Evolutionary conservation across 53 echinoderm and acorn worm species (phyloP), one percentile per base, ranked within the genome.

Genomic region (Arbacia lixula): DNA sequence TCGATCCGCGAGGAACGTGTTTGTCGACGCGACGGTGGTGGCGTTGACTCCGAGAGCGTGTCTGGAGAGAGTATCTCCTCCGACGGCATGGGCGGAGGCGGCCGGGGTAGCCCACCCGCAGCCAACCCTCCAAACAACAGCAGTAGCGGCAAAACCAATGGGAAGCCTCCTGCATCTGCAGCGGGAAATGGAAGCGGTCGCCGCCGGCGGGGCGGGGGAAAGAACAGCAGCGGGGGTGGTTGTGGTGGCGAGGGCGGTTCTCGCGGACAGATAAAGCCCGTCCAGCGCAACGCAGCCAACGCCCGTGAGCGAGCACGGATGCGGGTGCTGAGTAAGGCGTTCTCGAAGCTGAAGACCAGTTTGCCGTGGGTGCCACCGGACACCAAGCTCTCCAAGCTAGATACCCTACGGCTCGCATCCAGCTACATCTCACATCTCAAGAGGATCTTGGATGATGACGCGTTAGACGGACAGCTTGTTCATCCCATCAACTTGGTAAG

Each of bases 331-430:
- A 98, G 98, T 36, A 94, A 98, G 57, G 98, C 94, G 9, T 98
- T 98, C 78, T 86, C 91, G 3, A 86, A 86, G 63, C 77, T 98
- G 42, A 98, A 98, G 65, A 98, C 98, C 0, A 94, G 94, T 40
- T 72, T 98, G 16, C 98, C 98, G 4, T 98, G 98, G 98, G 98
- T 98, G 1, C 98, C 98, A 30, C 90, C 94, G 12, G 98, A 98
- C 68, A 98, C 98, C 0, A 98, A 98, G 83, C 88, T 98, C 46
- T 98, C 98, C 0, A 98, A 98, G 53, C 84, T 98, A 54, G 98
- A 98, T 74, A 98, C 98, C 11, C 71, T 98, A 33, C 83, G 98
- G 46, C 67, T 98, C 12, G 98, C 98, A 26, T 85, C 94, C 1
- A 94, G 98, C 64, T 98, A 98, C 27, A 98, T 98, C 31, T 88